Percentiles rank a stretch among this genome's conserved stretches.
Evolutionary conservation across 2,888 invertebrate genomes (phyloP).

Genomic region (Diaperis boleti): DNA sequence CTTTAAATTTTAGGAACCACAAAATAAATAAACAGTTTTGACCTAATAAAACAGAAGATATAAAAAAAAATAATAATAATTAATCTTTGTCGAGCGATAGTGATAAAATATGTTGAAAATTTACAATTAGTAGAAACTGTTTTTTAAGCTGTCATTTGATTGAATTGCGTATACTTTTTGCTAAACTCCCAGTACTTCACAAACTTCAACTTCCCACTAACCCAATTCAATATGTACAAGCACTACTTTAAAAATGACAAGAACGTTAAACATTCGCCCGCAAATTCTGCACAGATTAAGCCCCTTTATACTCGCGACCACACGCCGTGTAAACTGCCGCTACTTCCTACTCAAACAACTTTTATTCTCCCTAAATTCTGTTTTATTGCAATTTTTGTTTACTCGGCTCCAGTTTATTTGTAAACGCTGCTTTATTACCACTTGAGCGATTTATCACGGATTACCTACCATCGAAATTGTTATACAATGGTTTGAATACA

Average conservation of each 20-base stretch:
- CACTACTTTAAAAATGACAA: neutral
- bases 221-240: neutral
- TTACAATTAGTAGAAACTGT: no score
- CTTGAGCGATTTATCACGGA: conserved; percentile 6
- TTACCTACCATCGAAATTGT: neutral
- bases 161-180: no score
- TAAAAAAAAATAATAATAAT: no score
- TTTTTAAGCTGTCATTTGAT: no score
- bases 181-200: neutral
- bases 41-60: no score
- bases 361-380: conserved; percentile 18
- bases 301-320: neutral
- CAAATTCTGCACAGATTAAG: neutral
- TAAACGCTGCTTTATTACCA: conserved; percentile 4
- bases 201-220: neutral
- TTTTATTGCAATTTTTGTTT: conserved; percentile 21
- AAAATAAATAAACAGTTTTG: no score
- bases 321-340: neutral
- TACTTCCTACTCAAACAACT: conserved; percentile 13
- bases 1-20: no score
- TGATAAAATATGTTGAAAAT: no score
- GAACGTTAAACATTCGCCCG: neutral
- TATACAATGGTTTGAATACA: conserved; percentile 1
- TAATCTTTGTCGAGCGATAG: no score
- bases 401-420: conserved; percentile 9